Conservation (phyloP, 2,888 invertebrate species). For the Cephus pygmeus region DNA sequence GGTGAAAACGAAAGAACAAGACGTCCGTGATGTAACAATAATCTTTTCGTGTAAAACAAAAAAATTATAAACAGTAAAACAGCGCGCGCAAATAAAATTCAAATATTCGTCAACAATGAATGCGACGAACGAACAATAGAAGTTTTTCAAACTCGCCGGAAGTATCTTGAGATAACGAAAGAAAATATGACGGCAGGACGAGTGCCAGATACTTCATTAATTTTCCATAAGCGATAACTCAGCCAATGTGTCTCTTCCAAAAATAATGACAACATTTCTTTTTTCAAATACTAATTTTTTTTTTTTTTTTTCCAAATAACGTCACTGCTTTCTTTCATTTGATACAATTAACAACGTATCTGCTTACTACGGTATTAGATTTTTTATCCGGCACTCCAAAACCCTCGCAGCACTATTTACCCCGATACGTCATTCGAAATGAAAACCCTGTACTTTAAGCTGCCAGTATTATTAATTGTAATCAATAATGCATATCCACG, state of each 20-base stretch:
- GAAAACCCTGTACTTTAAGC: slow-evolving; percentile 34
- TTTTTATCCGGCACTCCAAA: not conserved
- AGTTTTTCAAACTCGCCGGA: not conserved
- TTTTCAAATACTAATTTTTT: too few species aligned
- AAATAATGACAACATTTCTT: not conserved
- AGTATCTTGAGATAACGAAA: not conserved
- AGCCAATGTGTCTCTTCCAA: not conserved
- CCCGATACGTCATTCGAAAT: not conserved
- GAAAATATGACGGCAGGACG: not conserved
- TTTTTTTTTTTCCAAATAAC: not conserved
- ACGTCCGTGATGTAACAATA: slow-evolving; percentile 53
- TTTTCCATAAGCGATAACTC: not conserved
- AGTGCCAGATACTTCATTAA: not conserved
- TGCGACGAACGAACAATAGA: not conserved
- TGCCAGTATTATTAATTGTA: slow-evolving; percentile 63
- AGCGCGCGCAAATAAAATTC: not conserved
- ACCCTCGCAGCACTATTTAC: not conserved
- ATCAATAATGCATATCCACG: slow-evolving; percentile 60
- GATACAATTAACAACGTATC: not conserved
- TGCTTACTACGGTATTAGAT: not conserved
- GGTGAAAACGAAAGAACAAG: slow-evolving; percentile 1
- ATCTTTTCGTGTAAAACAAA: slow-evolving; percentile 26
- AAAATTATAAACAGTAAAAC: not conserved
- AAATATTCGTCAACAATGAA: not conserved
- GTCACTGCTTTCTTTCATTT: not conserved